Evolutionary conservation across 2,113 vertebrate genomes (phyloP), one percentile per base, ranked within the genome.

Genomic region (Xyrauchen texanus): DNA sequence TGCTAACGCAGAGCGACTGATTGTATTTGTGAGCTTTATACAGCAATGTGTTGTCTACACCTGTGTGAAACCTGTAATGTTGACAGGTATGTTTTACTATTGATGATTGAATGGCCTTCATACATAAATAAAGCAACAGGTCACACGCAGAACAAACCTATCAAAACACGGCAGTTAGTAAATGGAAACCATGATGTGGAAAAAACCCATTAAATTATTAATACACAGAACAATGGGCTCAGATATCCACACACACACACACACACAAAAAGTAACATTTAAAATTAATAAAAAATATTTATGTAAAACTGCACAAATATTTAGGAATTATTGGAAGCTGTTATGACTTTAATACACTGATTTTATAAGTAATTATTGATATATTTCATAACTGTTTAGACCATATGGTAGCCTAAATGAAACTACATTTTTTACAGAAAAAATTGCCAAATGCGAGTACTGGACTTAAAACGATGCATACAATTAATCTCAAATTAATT

Each of bases 101-200:
- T 72, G 21, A 60, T 21, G 57, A 34, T 12, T 49, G 58, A 49
- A 5, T 3, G 7, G 21, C 6, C 16, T 34, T 15, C 34, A 60
- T 46, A 61, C 60, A 9, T 21, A 42, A 10, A 34, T 34, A 34
- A 34, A 34, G 21, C 21, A 34, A 34, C 21, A 15, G 69, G 3
- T 53, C 34, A 57, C 52, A 70, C 21, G 53, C 57, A 71, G 58
- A 45, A 71, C 68, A 71, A 71, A 71, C 21, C 4, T 57, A 34
- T 5, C 53, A 9, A 55, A 13, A 55, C 53, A 13, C 53, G 13
- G 4, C 53, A 58, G 69, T 10, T 15, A 34, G 21, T 34, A 34
- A 13, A 70, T 44, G 51, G 49, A 70, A 70, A 70, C 68, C 21
- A 4, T 4, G 11, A 4, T 1, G 49, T 70, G 51, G 13, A 13